Evolutionary conservation across 2,888 invertebrate genomes (phyloP).

Genomic region (Diplazon laetatorius): DNA sequence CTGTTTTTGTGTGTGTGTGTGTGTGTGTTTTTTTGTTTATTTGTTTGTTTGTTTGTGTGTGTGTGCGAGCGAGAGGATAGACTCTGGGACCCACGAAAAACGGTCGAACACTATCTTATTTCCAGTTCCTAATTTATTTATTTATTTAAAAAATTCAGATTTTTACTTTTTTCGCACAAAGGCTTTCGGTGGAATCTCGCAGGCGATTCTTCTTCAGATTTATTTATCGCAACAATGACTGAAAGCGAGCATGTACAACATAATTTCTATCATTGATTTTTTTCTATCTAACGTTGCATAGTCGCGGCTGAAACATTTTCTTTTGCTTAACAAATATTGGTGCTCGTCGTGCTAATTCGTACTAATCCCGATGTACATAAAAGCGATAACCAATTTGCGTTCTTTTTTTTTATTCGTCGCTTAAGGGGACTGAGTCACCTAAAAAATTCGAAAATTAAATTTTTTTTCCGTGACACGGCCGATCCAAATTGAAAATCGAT

Average conservation of each 20-base stretch:
- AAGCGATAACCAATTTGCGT: constrained; percentile 20
- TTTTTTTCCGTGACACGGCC: too few species aligned
- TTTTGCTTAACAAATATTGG: constrained; percentile 15
- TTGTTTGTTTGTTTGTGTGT: not conserved
- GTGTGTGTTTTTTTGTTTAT: too few species aligned
- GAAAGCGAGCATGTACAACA: constrained; percentile 75
- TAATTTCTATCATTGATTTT: constrained; percentile 59
- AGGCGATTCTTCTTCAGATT: constrained; percentile 69
- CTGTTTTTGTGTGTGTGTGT: not conserved
- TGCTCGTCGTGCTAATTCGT: constrained; percentile 7
- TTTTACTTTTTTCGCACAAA: constrained; percentile 32
- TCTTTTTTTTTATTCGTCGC: constrained; percentile 10
- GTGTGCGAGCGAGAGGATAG: constrained; percentile 25
- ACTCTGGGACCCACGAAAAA: constrained; percentile 60
- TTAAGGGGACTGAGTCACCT: too few species aligned
- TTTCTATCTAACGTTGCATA: not conserved
- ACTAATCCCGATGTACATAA: constrained; percentile 24
- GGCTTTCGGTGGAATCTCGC: constrained; percentile 29
- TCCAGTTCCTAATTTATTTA: constrained; percentile 75
- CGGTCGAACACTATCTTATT: constrained; percentile 66
- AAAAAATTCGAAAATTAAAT: too few species aligned
- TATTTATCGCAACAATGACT: constrained; percentile 78
- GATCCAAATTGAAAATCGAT: too few species aligned
- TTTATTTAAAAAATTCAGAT: not conserved
- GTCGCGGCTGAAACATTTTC: not conserved